These are phyloP conservation scores for Metalampra italica DNA, from an alignment of 2,888 invertebrate genomes.

Conservation along the genomic window DNA sequence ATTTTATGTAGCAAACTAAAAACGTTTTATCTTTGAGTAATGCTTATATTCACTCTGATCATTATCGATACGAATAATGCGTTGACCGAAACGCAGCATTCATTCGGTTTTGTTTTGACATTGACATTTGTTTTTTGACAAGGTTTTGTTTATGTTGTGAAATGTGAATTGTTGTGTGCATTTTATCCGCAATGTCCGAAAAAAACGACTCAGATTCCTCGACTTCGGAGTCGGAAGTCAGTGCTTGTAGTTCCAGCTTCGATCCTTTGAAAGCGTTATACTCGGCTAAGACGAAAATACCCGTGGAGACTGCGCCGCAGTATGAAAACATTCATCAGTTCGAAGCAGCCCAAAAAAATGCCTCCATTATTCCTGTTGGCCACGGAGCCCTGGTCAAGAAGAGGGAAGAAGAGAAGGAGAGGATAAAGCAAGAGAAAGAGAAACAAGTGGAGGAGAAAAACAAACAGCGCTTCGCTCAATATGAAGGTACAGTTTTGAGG, in stretches of 20 bases:
- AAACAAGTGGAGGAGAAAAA: conserved; percentile 52
- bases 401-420: conserved; percentile 52
- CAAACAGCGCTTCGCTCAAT: conserved; percentile 58
- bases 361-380: conserved; percentile 44
- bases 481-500: conserved; percentile 58
- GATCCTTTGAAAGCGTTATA: conserved; percentile 85
- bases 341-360: conserved; percentile 39
- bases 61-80: neutral
- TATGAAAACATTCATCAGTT: conserved; percentile 85
- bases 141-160: no score
- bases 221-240: conserved; percentile 62
- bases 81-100: conserved; percentile 20
- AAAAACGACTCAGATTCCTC: conserved; percentile 50
- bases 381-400: conserved; percentile 39
- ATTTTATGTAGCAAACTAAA: no score
- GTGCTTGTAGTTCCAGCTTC: conserved; percentile 72
- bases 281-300: conserved; percentile 73
- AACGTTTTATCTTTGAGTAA: no score
- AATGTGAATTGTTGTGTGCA: neutral
- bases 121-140: neutral
- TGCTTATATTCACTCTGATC: no score
- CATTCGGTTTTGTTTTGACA: conserved; percentile 1
- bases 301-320: conserved; percentile 76
- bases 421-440: conserved; percentile 36
- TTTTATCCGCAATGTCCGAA: conserved; percentile 38